phyloP scores from a whole-genome alignment of 2,797 vertebrate genomes.

The Leucoraja ocellata region DNA sequence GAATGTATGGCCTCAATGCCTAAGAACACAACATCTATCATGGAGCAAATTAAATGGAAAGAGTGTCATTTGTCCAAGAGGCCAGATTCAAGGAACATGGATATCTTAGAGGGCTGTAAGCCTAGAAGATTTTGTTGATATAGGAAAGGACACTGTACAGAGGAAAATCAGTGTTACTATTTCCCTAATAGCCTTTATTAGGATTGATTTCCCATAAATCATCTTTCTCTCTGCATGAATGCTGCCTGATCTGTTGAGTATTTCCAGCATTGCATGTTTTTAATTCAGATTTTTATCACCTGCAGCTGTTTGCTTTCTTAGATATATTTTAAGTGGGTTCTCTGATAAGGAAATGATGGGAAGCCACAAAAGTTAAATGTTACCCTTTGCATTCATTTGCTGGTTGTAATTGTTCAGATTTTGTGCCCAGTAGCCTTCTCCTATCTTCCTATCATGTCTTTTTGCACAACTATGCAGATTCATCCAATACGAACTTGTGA shows the following conservation, averaged over 20 bases:
- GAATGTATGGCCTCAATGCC: not conserved
- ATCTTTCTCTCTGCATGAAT: too few relatives aligned
- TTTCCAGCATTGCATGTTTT: too few relatives aligned
- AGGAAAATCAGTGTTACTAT: not conserved
- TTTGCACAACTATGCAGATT: slow-evolving; percentile 40
- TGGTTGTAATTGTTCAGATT: not conserved
- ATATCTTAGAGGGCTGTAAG: not conserved
- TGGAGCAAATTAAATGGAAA: not conserved
- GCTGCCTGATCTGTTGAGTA: too few relatives aligned
- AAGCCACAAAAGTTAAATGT: not conserved
- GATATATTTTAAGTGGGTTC: not conserved
- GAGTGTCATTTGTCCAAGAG: not conserved
- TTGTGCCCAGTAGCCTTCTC: slow-evolving; percentile 22
- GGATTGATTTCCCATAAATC: too few relatives aligned
- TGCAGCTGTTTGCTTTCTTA: too few relatives aligned
- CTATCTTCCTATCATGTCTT: slow-evolving; percentile 36
- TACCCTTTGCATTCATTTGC: slow-evolving; percentile 19
- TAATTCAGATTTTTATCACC: too few relatives aligned
- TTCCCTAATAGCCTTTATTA: too few relatives aligned
- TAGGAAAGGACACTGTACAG: not conserved
- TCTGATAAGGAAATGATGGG: not conserved
- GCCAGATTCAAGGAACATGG: not conserved
- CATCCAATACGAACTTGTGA: slow-evolving; percentile 55
- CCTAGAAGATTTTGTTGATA: not conserved
- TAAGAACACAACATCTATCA: not conserved